Evolutionary conservation across 2,888 invertebrate species (phyloP).

Genomic region (Mantis religiosa): DNA sequence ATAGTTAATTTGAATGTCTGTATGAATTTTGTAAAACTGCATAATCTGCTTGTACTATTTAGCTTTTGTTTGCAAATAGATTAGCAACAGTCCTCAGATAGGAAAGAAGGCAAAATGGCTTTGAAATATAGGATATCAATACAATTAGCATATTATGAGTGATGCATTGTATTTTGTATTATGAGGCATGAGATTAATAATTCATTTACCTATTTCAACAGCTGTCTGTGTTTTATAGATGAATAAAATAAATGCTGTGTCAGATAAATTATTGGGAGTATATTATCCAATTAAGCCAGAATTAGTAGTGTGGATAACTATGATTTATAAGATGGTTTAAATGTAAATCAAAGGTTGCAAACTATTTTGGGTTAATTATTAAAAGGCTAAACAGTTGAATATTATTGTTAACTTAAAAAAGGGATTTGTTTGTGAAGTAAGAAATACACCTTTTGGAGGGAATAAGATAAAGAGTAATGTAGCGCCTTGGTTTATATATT

Average conservation of each 20-base stretch:
- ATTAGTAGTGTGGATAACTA: not conserved
- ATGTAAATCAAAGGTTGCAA: too few species aligned
- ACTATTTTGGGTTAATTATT: too few species aligned
- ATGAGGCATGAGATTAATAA: not conserved
- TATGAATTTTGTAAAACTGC: not conserved
- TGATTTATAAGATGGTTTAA: not conserved
- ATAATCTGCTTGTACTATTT: not conserved
- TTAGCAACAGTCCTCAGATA: not conserved
- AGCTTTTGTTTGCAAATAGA: not conserved
- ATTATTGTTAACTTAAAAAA: too few species aligned
- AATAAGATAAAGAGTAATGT: too few species aligned
- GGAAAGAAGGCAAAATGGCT: not conserved
- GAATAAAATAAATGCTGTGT: not conserved
- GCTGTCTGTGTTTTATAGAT: not conserved
- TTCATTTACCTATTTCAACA: not conserved
- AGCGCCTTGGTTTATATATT: too few species aligned
- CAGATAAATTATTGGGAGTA: not conserved
- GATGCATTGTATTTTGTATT: not conserved
- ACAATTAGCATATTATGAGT: not conserved
- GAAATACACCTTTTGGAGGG: too few species aligned
- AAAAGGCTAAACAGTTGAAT: too few species aligned
- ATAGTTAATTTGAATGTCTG: not conserved
- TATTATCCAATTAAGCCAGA: not conserved
- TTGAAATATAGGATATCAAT: not conserved
- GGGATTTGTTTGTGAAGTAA: too few species aligned